Base-by-base conservation (phyloP, 2,888 invertebrate species). In the Drosophila parthenogenetica region DNA sequence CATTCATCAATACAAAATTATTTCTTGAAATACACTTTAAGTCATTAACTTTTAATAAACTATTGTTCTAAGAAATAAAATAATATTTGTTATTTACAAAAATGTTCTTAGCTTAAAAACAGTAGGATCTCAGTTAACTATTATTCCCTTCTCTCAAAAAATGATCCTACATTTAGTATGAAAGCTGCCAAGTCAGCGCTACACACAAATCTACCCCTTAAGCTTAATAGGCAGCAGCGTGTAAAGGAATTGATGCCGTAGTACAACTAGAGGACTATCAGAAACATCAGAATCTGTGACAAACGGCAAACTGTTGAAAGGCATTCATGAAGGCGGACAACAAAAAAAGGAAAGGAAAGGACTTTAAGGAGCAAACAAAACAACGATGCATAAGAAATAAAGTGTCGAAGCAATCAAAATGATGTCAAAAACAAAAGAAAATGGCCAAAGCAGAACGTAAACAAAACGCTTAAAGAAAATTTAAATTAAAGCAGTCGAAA, bases 381-480 rank as follows among this genome's bases (percentile, higher is more conserved):
- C 8, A 46, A 48, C 59, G 37, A 51, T 51, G 63, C 55, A 54
- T 54, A 43, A 42, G 57, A 45, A 45, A 37, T 45, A 72, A 72
- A 68, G 74, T 67, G 72, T 69, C 55, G 45, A 63, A 82, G 77
- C 79, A 79, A 82, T 81, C 77, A 80, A 77, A 82, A 65, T 62
- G 77, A 65, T 69, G 68, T 77, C 69, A 66, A 65, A 13, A 16
- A 14, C 11, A 67, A 74, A 63, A 67, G 53, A 58, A 63, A 69
- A 48, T 10, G 14, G 69, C 64, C 54, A 61, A 43, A 63, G 48
- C 37, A 60, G 13, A 19, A 17, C 29, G 48, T 40, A 32, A 45
- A 46, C 46, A 57, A 45, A 35, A 19, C 32, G 11, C 48, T 29
- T 39, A 40, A 58, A 48, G 16, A 16, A 37, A 42, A 5, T n/a